These are phyloP conservation scores for Drosophila teissieri DNA, from an alignment of 1,140 invertebrate genomes.

Conservation along the genomic window DNA sequence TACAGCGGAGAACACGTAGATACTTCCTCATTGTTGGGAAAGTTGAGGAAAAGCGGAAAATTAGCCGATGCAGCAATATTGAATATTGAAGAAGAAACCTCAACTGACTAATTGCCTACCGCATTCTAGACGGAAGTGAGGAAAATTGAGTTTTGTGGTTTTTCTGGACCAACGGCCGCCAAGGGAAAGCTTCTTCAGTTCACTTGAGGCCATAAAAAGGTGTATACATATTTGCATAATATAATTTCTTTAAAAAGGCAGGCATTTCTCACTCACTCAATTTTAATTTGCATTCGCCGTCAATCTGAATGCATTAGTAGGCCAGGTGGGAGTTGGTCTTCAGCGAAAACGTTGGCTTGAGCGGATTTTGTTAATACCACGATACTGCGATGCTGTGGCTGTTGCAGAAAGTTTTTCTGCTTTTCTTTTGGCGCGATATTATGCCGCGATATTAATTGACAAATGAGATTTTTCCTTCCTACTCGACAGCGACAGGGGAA, in stretches of 20 bases:
- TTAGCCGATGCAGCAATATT: constrained; percentile 5
- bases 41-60: constrained; percentile 37
- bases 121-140: constrained; percentile 22
- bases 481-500: constrained; percentile 79
- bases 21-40: constrained; percentile 42
- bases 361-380: constrained; percentile 73
- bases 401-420: constrained; percentile 77
- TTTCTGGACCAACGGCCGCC: neutral
- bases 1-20: constrained; percentile 20
- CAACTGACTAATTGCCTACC: constrained; percentile 12
- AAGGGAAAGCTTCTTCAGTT: constrained; percentile 9
- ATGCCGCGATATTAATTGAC: constrained; percentile 84
- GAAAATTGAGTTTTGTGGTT: constrained; percentile 32
- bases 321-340: constrained; percentile 36
- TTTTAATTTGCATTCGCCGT: constrained; percentile 8
- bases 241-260: neutral
- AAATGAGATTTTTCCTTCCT: constrained; percentile 84
- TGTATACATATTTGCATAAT: neutral
- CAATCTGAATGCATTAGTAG: constrained; percentile 44
- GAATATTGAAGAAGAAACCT: constrained; percentile 23
- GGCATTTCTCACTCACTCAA: too few relatives aligned
- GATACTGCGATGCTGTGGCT: constrained; percentile 26
- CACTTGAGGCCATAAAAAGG: neutral
- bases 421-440: constrained; percentile 72
- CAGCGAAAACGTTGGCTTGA: constrained; percentile 37